These are phyloP conservation scores for Microdon myrmicae DNA, from an alignment of 2,888 invertebrate species.

Conservation along the genomic window DNA sequence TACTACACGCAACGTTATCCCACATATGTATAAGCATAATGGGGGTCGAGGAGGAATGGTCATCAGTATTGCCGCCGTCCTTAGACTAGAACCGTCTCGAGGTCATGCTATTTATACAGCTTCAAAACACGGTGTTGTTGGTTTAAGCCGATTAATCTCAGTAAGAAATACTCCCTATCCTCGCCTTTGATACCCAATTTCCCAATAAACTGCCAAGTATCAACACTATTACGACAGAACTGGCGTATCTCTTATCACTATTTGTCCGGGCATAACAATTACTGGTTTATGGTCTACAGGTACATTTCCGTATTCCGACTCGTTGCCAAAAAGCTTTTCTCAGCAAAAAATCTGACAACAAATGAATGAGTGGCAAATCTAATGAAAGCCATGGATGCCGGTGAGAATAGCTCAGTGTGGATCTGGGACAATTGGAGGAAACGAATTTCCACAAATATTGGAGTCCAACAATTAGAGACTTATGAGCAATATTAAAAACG, in stretches of 20 bases:
- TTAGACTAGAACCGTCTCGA: slow-evolving; percentile 58
- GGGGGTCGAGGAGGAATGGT: slow-evolving; percentile 65
- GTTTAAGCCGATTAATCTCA: slow-evolving; percentile 62
- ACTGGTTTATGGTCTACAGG: slow-evolving; percentile 54
- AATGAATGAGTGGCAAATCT: slow-evolving; percentile 59
- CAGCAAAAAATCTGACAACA: slow-evolving; percentile 55
- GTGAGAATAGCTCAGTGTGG: slow-evolving; percentile 61
- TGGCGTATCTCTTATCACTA: slow-evolving; percentile 53
- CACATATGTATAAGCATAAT: slow-evolving; percentile 65
- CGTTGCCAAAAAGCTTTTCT: slow-evolving; percentile 55
- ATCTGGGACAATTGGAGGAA: slow-evolving; percentile 58
- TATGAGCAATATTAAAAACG: too few species aligned
- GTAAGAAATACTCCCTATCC: slow-evolving; percentile 55
- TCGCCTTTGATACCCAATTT: background rate
- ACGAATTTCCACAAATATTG: slow-evolving; percentile 59
- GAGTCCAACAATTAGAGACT: too few species aligned
- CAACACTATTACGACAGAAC: slow-evolving; percentile 51
- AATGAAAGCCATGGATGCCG: slow-evolving; percentile 58
- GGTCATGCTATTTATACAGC: slow-evolving; percentile 63
- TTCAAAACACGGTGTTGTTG: slow-evolving; percentile 64
- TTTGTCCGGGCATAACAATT: slow-evolving; percentile 56
- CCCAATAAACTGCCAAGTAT: slow-evolving; percentile 18
- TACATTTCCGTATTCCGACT: slow-evolving; percentile 56
- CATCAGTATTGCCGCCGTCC: slow-evolving; percentile 63
- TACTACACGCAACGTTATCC: slow-evolving; percentile 58